These are phyloP conservation scores for Drosophila guanche DNA, from an alignment of 1,140 invertebrate genomes.

Conservation along the genomic window DNA sequence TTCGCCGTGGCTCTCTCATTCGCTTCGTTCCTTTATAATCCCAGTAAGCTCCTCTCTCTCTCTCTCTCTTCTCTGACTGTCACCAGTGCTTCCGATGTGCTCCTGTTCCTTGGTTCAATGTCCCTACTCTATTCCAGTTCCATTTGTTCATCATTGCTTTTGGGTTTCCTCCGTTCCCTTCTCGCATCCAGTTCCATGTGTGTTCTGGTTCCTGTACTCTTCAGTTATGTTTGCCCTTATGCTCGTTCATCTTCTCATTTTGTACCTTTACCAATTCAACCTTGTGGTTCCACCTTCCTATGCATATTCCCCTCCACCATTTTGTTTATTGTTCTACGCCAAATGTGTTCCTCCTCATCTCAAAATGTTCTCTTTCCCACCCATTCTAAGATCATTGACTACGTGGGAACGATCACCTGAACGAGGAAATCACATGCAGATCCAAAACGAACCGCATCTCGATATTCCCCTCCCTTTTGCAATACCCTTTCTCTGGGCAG, in stretches of 20 bases:
- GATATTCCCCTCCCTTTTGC: not conserved
- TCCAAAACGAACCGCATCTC: not conserved
- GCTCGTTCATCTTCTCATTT: no score
- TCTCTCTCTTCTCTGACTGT: not conserved
- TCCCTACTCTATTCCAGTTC: not conserved
- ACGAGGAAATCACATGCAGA: conserved; percentile 6
- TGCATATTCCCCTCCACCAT: no score
- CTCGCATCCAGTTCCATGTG: no score
- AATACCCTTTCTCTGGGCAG: not conserved
- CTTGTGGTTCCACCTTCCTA: no score
- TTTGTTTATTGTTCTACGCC: no score
- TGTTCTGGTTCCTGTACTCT: no score
- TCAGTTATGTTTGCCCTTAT: no score
- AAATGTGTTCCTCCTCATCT: no score
- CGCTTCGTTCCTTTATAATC: not conserved
- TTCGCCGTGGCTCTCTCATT: no score
- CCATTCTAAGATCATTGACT: conserved; percentile 1
- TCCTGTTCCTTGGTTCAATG: not conserved
- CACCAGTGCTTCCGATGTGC: not conserved
- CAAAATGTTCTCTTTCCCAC: no score
- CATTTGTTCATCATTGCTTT: not conserved
- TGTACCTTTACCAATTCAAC: no score
- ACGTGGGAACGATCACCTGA: conserved; percentile 22
- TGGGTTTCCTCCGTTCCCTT: no score
- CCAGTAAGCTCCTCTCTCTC: not conserved